Conservation (phyloP, 2,888 invertebrate genomes). For the Cheilosia scutellata region DNA sequence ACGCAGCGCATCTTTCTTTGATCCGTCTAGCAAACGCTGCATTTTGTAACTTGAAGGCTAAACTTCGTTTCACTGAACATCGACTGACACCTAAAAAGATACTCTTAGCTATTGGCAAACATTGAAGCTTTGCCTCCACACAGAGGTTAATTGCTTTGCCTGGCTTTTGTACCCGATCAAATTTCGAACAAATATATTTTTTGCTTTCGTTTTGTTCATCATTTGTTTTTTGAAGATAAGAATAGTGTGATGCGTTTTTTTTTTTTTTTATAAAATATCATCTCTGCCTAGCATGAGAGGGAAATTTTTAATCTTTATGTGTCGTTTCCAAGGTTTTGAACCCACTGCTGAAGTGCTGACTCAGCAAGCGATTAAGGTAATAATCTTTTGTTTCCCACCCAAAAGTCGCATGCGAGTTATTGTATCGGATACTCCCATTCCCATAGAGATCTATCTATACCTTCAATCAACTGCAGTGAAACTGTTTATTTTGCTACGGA, state of each 20-base stretch:
- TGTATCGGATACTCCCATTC: no score
- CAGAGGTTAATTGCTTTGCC: conserved; percentile 29
- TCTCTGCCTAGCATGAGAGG: conserved; percentile 8
- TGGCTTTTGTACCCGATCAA: background rate
- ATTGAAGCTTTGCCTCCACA: no score
- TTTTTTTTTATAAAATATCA: conserved; percentile 9
- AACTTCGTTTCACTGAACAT: no score
- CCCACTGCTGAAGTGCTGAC: conserved; percentile 13
- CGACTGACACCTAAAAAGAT: no score
- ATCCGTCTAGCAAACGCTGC: no score
- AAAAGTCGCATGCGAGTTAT: no score
- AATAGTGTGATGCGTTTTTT: conserved; percentile 1
- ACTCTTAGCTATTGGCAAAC: no score
- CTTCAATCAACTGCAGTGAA: background rate
- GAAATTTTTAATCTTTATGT: conserved; percentile 28
- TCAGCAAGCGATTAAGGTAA: conserved; percentile 4
- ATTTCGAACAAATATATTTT: conserved; percentile 13
- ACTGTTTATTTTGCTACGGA: background rate
- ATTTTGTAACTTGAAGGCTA: no score
- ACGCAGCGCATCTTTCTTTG: no score
- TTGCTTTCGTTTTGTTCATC: background rate
- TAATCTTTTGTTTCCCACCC: background rate
- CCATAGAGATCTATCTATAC: no score
- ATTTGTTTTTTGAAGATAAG: conserved; percentile 23
- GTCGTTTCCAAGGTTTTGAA: conserved; percentile 30